A percentile compares a stretch with the other conserved stretches of the same genome.
Evolutionary conservation across 1,140 invertebrate genomes (phyloP).

Genomic region (Drosophila fuyamai): DNA sequence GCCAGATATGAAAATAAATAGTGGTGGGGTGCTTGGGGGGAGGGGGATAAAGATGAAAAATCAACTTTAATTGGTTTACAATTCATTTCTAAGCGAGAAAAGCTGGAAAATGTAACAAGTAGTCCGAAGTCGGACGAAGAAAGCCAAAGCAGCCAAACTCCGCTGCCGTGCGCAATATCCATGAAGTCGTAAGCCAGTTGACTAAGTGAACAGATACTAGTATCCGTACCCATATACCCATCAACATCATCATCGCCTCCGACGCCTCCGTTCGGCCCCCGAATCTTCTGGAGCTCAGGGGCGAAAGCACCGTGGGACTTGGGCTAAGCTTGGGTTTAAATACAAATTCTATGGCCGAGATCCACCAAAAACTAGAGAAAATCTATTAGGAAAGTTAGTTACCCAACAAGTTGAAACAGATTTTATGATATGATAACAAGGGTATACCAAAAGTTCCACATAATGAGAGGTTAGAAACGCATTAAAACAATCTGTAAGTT

Average conservation of each 20-base stretch:
- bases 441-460: no score
- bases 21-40: background rate
- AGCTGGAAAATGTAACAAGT: constrained; percentile 76
- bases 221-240: constrained; percentile 28
- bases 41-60: constrained; percentile 64
- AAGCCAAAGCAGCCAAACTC: constrained; percentile 49
- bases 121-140: constrained; percentile 62
- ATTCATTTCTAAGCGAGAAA: constrained; percentile 76
- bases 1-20: constrained; percentile 20
- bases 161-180: constrained; percentile 63
- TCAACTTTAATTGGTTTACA: constrained; percentile 79
- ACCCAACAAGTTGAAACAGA: no score
- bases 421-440: no score
- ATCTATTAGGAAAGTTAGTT: no score
- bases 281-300: constrained; percentile 13
- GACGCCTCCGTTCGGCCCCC: constrained; percentile 26
- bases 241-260: constrained; percentile 19
- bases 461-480: no score
- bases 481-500: no score
- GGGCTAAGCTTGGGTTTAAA: background rate
- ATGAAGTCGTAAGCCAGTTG: constrained; percentile 67
- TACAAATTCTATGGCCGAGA: no score
- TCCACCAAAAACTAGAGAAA: no score
- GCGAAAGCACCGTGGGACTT: constrained; percentile 51
- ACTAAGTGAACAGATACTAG: constrained; percentile 62